Base-by-base conservation (phyloP, 1,140 invertebrate species). In the Sinonovacula constricta region DNA sequence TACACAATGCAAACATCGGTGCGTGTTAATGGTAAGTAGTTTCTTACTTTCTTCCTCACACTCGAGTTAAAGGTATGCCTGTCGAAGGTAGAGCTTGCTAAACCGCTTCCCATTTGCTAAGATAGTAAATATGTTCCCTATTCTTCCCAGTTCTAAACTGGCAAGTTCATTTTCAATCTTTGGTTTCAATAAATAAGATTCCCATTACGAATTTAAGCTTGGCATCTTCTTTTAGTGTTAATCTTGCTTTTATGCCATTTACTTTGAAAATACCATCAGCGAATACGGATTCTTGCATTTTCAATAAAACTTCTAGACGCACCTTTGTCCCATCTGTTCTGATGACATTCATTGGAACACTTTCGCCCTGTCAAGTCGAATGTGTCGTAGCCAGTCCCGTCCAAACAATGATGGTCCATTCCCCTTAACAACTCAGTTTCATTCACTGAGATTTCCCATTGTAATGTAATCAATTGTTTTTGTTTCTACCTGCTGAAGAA, bases 161-260 rank as follows among this genome's bases (percentile, higher is more conserved):
- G 87, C 81, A 26, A 92, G 69, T 84, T 92, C 87, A 7, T 84
- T 33, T 2, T 91, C 85, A 26, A 92, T 80, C 54, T 84, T 79
- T 30, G 86, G 68, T 75, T 81, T 85, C 2, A 92, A 69, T 5
- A 90, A 86, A 74, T 87, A 90, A 4, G 89, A 88, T 30, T 92
- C 81, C 75, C 69, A 56, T 88, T 76, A 12, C 88, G 34, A 75
- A 80, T 33, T 65, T 63, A 12, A 54, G 71, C n/a, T 15, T 68
- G 3, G 63, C 34, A 18, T 53, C 54, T 77, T 81, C 63, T 24
- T 65, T 60, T 18, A 81, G 36, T 10, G 15, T 67, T 4, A 81
- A 34, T 2, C 54, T 39, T 18, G 78, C 70, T 34, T 74, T 67
- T 18, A 80, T 54, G 3, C 56, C 63, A 45, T 80, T 80, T 12